Conservation (phyloP, 2,797 vertebrate species). For the Bothrops alternatus region DNA sequence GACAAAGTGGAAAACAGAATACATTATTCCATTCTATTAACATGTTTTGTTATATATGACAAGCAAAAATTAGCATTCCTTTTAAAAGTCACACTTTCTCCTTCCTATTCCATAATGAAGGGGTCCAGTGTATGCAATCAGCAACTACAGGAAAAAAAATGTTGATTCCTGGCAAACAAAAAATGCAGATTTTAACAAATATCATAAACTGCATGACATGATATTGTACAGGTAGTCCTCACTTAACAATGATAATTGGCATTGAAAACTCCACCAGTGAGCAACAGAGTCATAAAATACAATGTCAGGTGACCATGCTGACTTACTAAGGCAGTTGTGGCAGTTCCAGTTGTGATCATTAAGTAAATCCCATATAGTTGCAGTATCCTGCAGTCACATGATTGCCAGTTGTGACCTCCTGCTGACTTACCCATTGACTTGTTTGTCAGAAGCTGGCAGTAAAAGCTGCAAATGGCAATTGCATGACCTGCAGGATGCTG, state of each 20-base stretch:
- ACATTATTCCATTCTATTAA: conserved; percentile 13
- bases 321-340: neutral
- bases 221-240: neutral
- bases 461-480: neutral
- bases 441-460: neutral
- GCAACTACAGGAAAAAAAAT: neutral
- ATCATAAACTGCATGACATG: conserved; percentile 13
- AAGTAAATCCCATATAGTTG: neutral
- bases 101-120: neutral
- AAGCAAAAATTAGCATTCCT: neutral
- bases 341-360: neutral
- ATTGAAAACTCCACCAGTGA: neutral
- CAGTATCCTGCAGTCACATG: neutral
- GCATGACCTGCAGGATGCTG: neutral
- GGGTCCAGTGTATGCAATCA: neutral
- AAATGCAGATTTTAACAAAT: conserved; percentile 15
- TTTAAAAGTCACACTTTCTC: neutral
- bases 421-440: neutral
- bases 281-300: neutral
- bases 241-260: neutral
- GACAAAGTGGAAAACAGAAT: neutral
- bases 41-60: neutral
- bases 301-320: neutral
- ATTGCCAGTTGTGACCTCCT: neutral
- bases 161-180: neutral